Evolutionary conservation across 2,113 vertebrate species (phyloP), one percentile per base, ranked within the genome.

Genomic region (Oreotrochilus melanogaster): DNA sequence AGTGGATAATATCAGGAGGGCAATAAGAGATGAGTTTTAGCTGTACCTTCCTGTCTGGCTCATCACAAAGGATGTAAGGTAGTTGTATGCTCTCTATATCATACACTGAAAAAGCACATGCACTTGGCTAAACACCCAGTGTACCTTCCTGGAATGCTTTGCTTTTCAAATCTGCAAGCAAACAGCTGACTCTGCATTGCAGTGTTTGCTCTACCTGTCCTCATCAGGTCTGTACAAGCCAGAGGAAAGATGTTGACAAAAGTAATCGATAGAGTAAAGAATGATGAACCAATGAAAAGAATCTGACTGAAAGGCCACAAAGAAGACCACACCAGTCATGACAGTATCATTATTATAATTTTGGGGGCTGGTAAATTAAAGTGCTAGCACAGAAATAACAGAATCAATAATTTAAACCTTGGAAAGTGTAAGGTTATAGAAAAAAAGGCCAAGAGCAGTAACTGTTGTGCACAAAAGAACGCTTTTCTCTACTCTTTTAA

Each of bases 191-290:
- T 72, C 94, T 92, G 97, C 98, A 97, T 73, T 98, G 98, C 96
- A 88, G 70, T 97, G 95, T 95, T 98, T 98, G 96, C 85, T 92
- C 54, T 78, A 83, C 81, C 83, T 93, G 58, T 95, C 74, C 97
- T 97, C 97, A 98, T 96, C 96, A 98, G 97, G 95, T 97, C 97
- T 97, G 88, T 70, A 90, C 56, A 43, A 94, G 96, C 51, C 90
- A 81, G 84, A 67, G 96, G 94, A 83, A 93, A 92, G 96, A 98
- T 98, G 98, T 98, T 99, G 98, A 98, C 89, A 93, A 97, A 98
- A 97, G 95, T 94, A 98, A 99, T 99, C 98, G 43, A 99, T 99
- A 98, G 97, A 99, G 98, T 97, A 98, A 98, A 98, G 98, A 99
- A 99, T 98, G 98, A 99, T 98, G 98, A 99, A 99, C 98, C 98